phyloP scores from a whole-genome alignment of 2,888 invertebrate genomes.

The Polyommatus icarus region DNA sequence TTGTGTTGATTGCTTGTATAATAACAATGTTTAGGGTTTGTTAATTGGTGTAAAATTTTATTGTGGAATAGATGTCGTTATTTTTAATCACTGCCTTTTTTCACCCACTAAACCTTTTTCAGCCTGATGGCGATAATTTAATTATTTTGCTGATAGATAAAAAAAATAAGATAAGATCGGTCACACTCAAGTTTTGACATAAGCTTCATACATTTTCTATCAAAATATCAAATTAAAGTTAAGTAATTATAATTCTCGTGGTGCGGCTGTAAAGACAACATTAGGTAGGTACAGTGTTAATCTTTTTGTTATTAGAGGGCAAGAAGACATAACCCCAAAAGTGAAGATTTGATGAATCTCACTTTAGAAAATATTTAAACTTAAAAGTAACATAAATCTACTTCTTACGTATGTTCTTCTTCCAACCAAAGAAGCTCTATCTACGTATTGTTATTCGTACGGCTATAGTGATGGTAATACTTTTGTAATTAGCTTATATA shows the following conservation, averaged over 20 bases:
- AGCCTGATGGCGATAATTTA: background rate
- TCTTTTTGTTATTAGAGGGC: no score
- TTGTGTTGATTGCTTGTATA: constrained; percentile 68
- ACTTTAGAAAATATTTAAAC: no score
- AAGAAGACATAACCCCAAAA: no score
- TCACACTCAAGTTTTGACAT: background rate
- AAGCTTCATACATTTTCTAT: no score
- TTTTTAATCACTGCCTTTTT: constrained; percentile 29
- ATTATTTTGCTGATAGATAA: background rate
- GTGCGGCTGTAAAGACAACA: no score
- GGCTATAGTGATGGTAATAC: background rate
- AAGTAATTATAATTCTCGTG: no score
- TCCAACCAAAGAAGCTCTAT: no score
- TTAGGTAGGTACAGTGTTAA: no score
- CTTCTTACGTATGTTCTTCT: background rate
- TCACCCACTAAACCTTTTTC: background rate
- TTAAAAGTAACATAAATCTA: background rate
- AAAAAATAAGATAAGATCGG: background rate
- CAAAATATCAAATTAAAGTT: no score
- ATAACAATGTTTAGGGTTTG: constrained; percentile 73
- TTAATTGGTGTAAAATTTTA: constrained; percentile 78
- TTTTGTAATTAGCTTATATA: constrained; percentile 8
- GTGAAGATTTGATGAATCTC: no score
- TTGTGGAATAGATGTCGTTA: constrained; percentile 49
- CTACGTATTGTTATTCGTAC: background rate